Conservation (phyloP, 2,888 invertebrate genomes). For the Platerodrilus igneus region DNA sequence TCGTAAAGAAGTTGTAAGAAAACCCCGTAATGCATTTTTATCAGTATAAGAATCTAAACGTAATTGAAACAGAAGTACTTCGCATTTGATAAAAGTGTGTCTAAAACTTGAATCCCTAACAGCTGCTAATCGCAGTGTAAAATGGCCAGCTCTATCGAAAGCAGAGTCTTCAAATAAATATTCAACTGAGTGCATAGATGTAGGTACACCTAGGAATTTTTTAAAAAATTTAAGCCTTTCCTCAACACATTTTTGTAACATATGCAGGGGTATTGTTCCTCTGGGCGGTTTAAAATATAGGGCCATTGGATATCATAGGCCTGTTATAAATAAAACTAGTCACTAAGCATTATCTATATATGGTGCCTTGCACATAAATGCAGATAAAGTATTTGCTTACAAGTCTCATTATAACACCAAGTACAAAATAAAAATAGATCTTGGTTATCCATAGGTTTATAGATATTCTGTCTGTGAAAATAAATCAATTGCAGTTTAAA, state of each 20-base stretch:
- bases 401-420: too few relatives aligned
- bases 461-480: too few relatives aligned
- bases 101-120: slow-evolving; percentile 42
- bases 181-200: slow-evolving; percentile 49
- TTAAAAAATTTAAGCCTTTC: slow-evolving; percentile 52
- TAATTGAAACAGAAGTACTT: slow-evolving; percentile 31
- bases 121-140: slow-evolving; percentile 50
- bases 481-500: too few relatives aligned
- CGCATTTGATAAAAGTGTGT: slow-evolving; percentile 44
- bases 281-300: slow-evolving; percentile 57
- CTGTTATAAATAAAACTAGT: too few relatives aligned
- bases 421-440: too few relatives aligned
- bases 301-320: too few relatives aligned
- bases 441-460: too few relatives aligned
- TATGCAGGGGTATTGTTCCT: slow-evolving; percentile 52
- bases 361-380: too few relatives aligned
- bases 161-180: slow-evolving; percentile 57
- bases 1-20: slow-evolving; percentile 25
- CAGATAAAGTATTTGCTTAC: too few relatives aligned
- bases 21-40: slow-evolving; percentile 16
- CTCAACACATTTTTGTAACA: slow-evolving; percentile 52
- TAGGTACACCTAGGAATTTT: slow-evolving; percentile 39
- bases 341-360: too few relatives aligned
- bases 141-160: slow-evolving; percentile 58
- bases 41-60: slow-evolving; percentile 25